Base-by-base conservation (phyloP, 2,113 vertebrate species). In the Mirza zaza region DNA sequence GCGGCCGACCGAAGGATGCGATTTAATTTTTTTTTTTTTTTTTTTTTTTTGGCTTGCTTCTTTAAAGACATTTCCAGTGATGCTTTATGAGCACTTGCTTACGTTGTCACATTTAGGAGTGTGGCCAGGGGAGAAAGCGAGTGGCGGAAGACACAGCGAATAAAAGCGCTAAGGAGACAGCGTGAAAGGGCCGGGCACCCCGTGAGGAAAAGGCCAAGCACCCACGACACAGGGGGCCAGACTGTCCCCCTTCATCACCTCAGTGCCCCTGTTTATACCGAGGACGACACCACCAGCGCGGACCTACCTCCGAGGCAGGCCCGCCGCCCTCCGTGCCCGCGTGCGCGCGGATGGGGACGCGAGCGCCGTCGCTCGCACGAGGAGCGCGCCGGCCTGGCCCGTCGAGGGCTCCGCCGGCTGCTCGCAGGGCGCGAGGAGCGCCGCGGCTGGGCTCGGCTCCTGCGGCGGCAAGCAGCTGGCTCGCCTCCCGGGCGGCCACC, bases 401-500 rank as follows among this genome's bases (percentile, higher is more conserved):
- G 3, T 18, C 2, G 34, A 15, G 59, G 73, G n/a, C 29, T 67
- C 67, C 1, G 17, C 52, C 7, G 32, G 86, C 89, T 21, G 92
- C 90, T 87, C 27, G 0, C 88, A 13, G 81, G 89, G 59, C 61
- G 13, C 2, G 21, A 17, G 67, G 86, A 45, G 93, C 92, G 76
- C 23, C 23, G 21, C 8, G 45, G 79, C 75, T n/a, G 15, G 85
- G 73, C 90, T 52, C 0, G 92, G 87, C 75, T 81, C 48, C 71
- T 13, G 17, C 18, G 3, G 96, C 36, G 91, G 91, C 95, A 32
- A 32, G 73, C 95, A 57, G 80, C 90, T 97, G 97, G 97, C 96
- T 25, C 0, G 25, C 92, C 36, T 82, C 95, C 97, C 52, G 11
- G 95, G 75, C 63, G 17, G 92, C 94, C 90, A 59, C 90, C 92